A percentile compares a stretch with the other conserved stretches of the same genome.
Conservation (phyloP, 2,113 vertebrate genomes). For the Sinocyclocheilus grahami region DNA sequence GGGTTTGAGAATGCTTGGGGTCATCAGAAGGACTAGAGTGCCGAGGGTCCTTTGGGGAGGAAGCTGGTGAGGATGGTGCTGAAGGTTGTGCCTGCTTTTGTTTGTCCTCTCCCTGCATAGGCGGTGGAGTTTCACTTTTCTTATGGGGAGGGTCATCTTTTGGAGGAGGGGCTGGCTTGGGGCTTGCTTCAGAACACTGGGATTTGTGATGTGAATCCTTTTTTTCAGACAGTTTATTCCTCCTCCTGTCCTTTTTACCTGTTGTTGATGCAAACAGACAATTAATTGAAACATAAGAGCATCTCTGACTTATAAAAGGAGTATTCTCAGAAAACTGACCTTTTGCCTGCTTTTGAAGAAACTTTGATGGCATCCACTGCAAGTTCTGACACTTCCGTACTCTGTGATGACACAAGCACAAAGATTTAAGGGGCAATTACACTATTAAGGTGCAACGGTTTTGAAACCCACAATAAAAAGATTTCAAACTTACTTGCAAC, state of each 20-base stretch:
- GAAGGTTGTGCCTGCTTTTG: conserved; percentile 62
- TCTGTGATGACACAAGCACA: conserved; percentile 69
- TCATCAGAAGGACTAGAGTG: conserved; percentile 66
- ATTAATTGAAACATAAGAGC: neutral
- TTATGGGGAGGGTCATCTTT: conserved; percentile 82
- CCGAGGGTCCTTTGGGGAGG: conserved; percentile 48
- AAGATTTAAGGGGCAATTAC: neutral
- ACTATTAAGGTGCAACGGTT: conserved; percentile 10
- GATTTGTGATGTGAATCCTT: conserved; percentile 83
- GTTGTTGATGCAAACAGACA: conserved; percentile 46
- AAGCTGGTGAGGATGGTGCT: conserved; percentile 54
- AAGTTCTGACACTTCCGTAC: conserved; percentile 98
- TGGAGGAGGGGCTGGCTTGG: conserved; percentile 71
- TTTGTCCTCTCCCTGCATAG: conserved; percentile 83
- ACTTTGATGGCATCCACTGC: conserved; percentile 99
- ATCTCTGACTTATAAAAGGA: too few species aligned
- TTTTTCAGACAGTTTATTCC: conserved; percentile 86
- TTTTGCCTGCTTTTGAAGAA: conserved; percentile 94
- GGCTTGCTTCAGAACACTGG: conserved; percentile 74
- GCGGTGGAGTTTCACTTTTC: conserved; percentile 81
- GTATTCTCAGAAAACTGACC: conserved; percentile 67
- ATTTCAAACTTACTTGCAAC: conserved; percentile 89
- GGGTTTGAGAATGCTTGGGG: conserved; percentile 72
- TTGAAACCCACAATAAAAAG: neutral
- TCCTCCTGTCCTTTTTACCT: conserved; percentile 97